A percentile compares a stretch with the other conserved stretches of the same genome.
Conservation (phyloP, 2,888 invertebrate genomes). For the Drosophila imparisetae region DNA sequence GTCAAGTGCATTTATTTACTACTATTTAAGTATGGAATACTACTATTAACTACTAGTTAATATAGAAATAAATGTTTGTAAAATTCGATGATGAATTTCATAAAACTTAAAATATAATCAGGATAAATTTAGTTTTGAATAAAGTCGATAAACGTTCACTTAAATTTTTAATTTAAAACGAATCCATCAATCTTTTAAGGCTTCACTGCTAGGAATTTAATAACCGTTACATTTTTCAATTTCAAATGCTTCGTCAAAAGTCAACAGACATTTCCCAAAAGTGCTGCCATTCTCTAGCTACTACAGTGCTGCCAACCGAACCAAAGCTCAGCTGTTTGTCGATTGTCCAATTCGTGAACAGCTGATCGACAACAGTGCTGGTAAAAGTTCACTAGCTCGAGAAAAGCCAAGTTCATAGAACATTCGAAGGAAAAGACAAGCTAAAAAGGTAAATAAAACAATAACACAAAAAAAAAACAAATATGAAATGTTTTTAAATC, state of each 20-base stretch:
- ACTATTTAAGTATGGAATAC: background rate
- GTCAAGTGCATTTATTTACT: slow-evolving; percentile 1
- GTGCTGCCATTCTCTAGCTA: slow-evolving; percentile 8
- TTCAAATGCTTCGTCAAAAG: slow-evolving; percentile 23
- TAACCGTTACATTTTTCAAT: background rate
- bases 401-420: background rate
- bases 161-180: background rate
- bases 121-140: background rate
- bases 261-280: background rate
- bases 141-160: background rate
- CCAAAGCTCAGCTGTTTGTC: slow-evolving; percentile 40
- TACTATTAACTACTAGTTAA: background rate
- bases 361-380: slow-evolving; percentile 46
- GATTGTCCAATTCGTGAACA: slow-evolving; percentile 33
- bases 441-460: too few species aligned
- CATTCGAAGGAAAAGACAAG: background rate
- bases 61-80: background rate
- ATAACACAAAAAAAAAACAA: background rate
- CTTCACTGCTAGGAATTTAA: background rate
- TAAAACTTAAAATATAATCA: background rate
- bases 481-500: background rate
- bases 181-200: background rate
- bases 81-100: background rate
- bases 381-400: background rate
- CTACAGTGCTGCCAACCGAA: slow-evolving; percentile 38